Percentiles rank a stretch among this genome's conserved stretches.
Conservation (phyloP, 2,113 vertebrate genomes). For the Sylvilagus bachmani region DNA sequence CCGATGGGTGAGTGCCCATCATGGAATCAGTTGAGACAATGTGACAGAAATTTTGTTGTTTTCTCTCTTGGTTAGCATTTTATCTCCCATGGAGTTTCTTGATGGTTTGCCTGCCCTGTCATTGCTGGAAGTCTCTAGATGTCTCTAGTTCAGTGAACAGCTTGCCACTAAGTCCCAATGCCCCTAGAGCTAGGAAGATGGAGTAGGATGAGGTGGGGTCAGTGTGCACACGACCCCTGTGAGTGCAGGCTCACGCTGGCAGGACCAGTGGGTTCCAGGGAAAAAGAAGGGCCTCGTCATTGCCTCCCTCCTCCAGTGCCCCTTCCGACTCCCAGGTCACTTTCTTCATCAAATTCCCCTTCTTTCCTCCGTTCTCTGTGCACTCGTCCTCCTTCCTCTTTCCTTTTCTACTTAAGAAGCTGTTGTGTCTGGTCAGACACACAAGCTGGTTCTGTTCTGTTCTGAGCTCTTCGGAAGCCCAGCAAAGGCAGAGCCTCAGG, state of each 20-base stretch:
- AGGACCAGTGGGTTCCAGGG: neutral
- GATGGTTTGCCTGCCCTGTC: neutral
- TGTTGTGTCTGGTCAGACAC: neutral
- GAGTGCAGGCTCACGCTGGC: accelerated
- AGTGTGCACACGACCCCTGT: accelerated
- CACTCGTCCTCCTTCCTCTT: neutral
- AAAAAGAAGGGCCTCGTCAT: neutral
- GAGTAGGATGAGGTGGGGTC: neutral
- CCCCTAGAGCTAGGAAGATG: neutral
- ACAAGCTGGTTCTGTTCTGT: neutral
- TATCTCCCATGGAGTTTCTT: neutral
- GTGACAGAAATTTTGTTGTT: neutral
- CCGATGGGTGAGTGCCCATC: neutral
- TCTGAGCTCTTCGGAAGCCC: constrained; percentile 43
- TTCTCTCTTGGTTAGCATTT: neutral
- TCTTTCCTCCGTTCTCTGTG: neutral
- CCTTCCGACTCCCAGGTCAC: too few relatives aligned
- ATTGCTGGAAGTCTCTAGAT: neutral
- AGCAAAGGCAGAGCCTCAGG: neutral
- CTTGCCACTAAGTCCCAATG: neutral
- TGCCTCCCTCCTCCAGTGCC: neutral
- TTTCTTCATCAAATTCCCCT: neutral
- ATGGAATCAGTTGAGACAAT: neutral
- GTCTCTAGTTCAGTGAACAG: neutral
- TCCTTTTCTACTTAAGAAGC: neutral